Conservation (phyloP, 2,113 vertebrate genomes). For the Ornithorhynchus anatinus region DNA sequence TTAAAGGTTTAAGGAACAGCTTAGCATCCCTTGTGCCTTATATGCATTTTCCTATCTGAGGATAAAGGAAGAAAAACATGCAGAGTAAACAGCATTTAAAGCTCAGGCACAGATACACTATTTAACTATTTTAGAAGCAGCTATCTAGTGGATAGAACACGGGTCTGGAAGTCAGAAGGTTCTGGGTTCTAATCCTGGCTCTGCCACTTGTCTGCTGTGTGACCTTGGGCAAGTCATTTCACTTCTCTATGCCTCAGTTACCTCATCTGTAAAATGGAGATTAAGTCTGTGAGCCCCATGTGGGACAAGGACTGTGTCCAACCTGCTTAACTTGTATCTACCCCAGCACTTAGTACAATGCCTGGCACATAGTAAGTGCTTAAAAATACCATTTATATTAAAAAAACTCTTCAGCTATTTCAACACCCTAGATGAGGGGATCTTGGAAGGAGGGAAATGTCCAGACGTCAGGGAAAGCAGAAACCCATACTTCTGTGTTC, state of each 20-base stretch:
- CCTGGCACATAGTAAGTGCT: no score
- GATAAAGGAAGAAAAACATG: neutral
- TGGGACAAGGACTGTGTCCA: no score
- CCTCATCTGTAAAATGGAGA: no score
- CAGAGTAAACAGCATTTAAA: slow-evolving; percentile 35
- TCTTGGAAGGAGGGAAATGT: neutral
- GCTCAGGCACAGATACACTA: neutral
- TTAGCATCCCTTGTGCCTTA: slow-evolving; percentile 29
- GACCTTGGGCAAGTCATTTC: no score
- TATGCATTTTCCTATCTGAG: slow-evolving; percentile 20
- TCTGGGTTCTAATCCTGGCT: no score
- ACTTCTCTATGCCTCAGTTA: no score
- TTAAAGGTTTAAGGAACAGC: slow-evolving; percentile 49
- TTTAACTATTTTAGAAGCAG: slow-evolving; percentile 25
- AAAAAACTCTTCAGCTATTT: neutral
- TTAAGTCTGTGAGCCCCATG: no score
- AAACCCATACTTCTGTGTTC: rapidly evolving
- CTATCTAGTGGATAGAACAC: neutral
- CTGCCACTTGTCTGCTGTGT: no score
- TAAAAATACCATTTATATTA: no score
- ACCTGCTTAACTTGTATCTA: no score
- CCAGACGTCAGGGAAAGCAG: rapidly evolving
- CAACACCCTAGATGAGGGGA: neutral
- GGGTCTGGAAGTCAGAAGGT: no score
- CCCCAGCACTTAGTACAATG: no score